Evolutionary conservation across 2,888 invertebrate genomes (phyloP), one percentile per base, ranked within the genome.

Genomic region (Homarus gammarus): DNA sequence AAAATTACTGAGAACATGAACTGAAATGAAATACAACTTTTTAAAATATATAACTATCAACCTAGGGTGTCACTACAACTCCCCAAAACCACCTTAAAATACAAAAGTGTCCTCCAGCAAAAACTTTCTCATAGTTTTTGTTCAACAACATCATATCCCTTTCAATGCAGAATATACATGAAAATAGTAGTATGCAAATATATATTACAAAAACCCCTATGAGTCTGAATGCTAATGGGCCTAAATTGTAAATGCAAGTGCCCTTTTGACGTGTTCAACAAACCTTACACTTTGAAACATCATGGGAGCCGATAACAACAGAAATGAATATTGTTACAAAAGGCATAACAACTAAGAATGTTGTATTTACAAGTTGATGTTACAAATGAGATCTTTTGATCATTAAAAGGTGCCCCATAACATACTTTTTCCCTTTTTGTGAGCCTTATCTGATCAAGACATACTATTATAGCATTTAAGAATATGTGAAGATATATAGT

Each of bases 341-440:
- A 75, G 75, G 40, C 27, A 75, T 75, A 75, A 75, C 40, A 75
- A 75, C 10, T 64, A 64, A 64, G 61, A 27, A 64, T 64, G 61
- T 64, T 1, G 31, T 75, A 75, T 75, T 44, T 75, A 75, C 75
- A 75, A 18, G 31, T 31, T 40, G 75, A 31, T 75, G 44, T 44
- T 75, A 75, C 40, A 75, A 33, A 33, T 75, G 75, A 75, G 75
- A 75, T 75, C 75, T 75, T 75, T 75, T 75, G 75, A 75, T 75
- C 75, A n/a, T 75, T 75, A 75, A 75, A 75, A 44, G 49, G 75
- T 44, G 75, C 75, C 75, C 75, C 49, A 44, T 36, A 22, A 36
- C n/a, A 18, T 75, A 27, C 27, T 12, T 31, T 2, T 75, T 40
- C 8, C 6, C 27, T 44, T 15, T 73, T 44, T 75, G 12, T 44